Evolutionary conservation across 2,113 vertebrate species (phyloP).

Genomic region (Erythrolamprus reginae): DNA sequence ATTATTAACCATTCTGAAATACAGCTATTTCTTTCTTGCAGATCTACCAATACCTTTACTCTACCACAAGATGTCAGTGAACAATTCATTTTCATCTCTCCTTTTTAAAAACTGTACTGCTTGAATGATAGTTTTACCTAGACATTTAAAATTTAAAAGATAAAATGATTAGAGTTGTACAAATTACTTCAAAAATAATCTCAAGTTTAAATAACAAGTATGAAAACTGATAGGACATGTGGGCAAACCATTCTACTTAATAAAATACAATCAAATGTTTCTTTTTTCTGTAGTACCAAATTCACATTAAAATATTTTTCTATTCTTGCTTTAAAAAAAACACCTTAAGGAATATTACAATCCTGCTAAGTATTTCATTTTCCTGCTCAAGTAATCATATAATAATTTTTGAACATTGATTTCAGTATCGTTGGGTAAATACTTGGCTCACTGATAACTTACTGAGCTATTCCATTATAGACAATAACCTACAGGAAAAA

Average conservation of each 20-base stretch:
- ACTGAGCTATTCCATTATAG: conserved; percentile 17
- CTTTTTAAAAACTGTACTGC: conserved; percentile 48
- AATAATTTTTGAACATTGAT: neutral
- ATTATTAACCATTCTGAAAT: conserved; percentile 35
- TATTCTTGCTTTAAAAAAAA: neutral
- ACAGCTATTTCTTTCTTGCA: neutral
- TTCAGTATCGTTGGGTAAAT: neutral
- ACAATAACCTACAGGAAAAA: conserved; percentile 46
- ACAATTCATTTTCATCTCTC: conserved; percentile 63
- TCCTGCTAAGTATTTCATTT: neutral
- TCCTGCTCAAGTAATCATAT: neutral
- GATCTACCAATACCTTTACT: conserved; percentile 21
- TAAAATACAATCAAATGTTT: neutral
- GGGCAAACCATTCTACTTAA: neutral
- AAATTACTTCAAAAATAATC: conserved; percentile 2
- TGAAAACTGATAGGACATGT: neutral
- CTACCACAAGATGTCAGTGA: conserved; percentile 74
- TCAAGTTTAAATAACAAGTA: conserved; percentile 33
- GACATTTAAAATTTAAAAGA: conserved; percentile 34
- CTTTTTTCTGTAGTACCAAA: neutral
- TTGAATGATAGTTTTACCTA: conserved; percentile 33
- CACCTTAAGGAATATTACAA: neutral
- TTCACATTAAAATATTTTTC: neutral
- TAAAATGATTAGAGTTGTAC: conserved; percentile 29
- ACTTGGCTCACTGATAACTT: neutral